Base-by-base conservation (phyloP, 2,797 vertebrate genomes). In the Sebastolobus alascanus region DNA sequence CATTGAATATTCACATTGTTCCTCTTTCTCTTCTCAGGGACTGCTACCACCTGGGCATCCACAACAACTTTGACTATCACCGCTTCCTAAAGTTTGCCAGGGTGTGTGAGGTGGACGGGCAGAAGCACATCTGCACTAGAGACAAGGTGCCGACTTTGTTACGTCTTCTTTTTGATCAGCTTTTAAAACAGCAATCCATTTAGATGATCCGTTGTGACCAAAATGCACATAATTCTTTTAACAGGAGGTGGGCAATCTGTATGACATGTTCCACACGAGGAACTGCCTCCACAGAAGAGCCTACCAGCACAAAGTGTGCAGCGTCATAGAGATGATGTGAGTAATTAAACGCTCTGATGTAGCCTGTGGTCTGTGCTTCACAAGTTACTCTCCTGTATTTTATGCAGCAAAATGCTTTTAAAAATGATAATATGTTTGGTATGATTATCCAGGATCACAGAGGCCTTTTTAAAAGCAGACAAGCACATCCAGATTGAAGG, bases 241-340 rank as follows among this genome's bases (percentile, higher is more conserved):
- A 74, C 93, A 99, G 98, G 98, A 99, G 79, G 97, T 96, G 86
- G 97, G 93, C 4, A 98, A 99, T 90, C 81, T 99, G 33, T 99
- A 99, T 0, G 98, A 99, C 88, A 96, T 99, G 98, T 99, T 99
- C 93, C 96, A 99, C 86, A 98, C 96, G 0, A 96, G 98, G 65
- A 97, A 97, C 90, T 96, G 90, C 75, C 96, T 99, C 73, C 98
- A 99, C 85, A 96, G 97, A 31, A 95, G 96, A 91, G 98, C 98
- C 1, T 99, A 99, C 87, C 98, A 99, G 77, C 98, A 99, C 93
- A 98, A 96, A 95, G 95, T 98, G 75, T 92, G 95, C 81, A 97
- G 96, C 92, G 95, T 98, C 94, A 97, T 99, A 74, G 98, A 99
- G 84, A 96, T 84, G 14, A 99, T 99, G 99, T 98, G 93, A 97